Conservation (phyloP, 2,113 vertebrate genomes). For the Laticauda laticaudata region DNA sequence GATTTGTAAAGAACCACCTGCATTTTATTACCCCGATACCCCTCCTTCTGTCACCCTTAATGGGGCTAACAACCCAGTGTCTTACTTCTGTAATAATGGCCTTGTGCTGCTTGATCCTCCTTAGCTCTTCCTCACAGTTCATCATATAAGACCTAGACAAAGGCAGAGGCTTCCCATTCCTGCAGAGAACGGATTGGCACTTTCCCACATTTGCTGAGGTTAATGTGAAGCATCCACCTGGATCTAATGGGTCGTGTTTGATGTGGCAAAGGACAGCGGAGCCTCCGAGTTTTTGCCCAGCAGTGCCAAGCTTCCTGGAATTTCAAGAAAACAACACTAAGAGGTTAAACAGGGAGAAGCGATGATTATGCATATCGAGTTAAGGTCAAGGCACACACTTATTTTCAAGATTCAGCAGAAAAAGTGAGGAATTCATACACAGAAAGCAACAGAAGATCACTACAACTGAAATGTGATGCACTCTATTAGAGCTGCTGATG, state of each 20-base stretch:
- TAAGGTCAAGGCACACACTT: neutral
- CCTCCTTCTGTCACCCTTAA: neutral
- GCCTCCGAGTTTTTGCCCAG: constrained; percentile 95
- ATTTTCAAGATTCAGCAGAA: neutral
- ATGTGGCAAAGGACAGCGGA: constrained; percentile 96
- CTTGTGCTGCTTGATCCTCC: constrained; percentile 87
- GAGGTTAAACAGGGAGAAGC: neutral
- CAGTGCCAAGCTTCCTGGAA: constrained; percentile 92
- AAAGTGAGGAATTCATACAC: neutral
- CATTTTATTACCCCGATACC: neutral
- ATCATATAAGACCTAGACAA: constrained; percentile 88
- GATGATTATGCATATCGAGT: neutral
- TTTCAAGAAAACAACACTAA: constrained; percentile 40
- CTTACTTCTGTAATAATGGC: constrained; percentile 95
- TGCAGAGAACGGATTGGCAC: constrained; percentile 92
- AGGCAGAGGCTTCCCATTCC: constrained; percentile 88
- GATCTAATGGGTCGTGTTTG: constrained; percentile 92
- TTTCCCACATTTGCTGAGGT: constrained; percentile 97
- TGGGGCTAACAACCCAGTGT: neutral
- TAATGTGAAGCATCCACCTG: constrained; percentile 88
- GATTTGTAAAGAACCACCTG: neutral
- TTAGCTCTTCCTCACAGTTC: constrained; percentile 87
- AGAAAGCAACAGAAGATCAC: neutral
- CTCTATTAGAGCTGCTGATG: neutral
- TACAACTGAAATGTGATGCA: neutral